Percentiles rank a stretch among this genome's conserved stretches.
phyloP scores from a whole-genome alignment of 2,113 vertebrate species.

The Megaceryle torquata region DNA sequence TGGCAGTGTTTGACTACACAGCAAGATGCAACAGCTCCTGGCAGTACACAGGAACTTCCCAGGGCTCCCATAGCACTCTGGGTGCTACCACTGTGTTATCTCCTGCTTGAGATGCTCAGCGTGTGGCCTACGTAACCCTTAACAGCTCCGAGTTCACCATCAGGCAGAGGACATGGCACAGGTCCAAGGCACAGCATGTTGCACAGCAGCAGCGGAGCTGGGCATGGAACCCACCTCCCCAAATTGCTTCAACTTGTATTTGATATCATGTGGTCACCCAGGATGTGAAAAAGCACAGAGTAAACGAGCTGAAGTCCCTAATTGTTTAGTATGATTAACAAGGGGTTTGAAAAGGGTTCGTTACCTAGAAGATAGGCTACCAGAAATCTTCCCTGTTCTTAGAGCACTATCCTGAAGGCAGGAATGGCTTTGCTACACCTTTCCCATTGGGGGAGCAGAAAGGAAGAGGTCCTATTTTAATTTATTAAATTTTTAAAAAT shows the following conservation, averaged over 20 bases:
- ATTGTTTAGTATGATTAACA: not conserved
- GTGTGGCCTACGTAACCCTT: fast-evolving
- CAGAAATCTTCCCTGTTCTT: not conserved
- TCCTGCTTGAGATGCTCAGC: not conserved
- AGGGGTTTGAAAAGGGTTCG: not conserved
- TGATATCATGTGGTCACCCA: not conserved
- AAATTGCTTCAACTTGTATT: not conserved
- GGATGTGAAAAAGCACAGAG: not conserved
- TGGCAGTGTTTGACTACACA: not conserved
- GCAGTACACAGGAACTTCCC: not conserved
- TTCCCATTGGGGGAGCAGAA: not conserved
- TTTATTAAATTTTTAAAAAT: not conserved
- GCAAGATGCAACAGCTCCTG: not conserved
- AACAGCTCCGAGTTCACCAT: not conserved
- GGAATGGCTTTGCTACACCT: not conserved
- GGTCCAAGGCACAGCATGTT: fast-evolving
- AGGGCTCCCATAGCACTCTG: not conserved
- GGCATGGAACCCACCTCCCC: not conserved
- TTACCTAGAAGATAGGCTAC: not conserved
- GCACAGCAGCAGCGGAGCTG: not conserved
- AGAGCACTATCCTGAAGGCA: not conserved
- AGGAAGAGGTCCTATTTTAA: not conserved
- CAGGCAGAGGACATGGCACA: fast-evolving
- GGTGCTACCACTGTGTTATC: fast-evolving
- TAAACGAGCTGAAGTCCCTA: not conserved